Conservation (phyloP, 2,113 vertebrate species). For the Forbesichthys agassizii region DNA sequence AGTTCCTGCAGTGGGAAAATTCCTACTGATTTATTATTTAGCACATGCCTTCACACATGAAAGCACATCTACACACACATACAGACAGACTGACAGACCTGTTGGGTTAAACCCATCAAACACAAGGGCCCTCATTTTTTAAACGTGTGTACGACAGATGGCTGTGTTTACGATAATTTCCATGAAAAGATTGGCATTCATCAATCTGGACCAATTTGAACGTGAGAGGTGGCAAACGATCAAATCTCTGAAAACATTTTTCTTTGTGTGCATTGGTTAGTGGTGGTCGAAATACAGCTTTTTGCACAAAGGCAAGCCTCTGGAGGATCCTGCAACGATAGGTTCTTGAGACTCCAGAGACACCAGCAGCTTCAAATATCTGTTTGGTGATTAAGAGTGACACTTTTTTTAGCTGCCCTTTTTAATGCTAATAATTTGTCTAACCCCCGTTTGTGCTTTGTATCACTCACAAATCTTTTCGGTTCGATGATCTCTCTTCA, state of each 20-base stretch:
- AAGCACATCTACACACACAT: not conserved
- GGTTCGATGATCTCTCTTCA: slow-evolving; percentile 12
- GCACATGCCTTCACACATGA: not conserved
- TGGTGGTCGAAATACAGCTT: slow-evolving; percentile 14
- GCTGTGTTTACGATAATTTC: too few relatives aligned
- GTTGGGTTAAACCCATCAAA: too few relatives aligned
- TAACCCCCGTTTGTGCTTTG: slow-evolving; percentile 21
- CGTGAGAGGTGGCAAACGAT: too few relatives aligned
- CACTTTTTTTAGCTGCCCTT: slow-evolving; percentile 18
- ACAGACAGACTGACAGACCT: not conserved
- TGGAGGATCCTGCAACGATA: slow-evolving; percentile 11
- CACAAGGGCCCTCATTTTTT: too few relatives aligned
- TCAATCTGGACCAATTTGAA: too few relatives aligned
- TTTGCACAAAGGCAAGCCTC: slow-evolving; percentile 20
- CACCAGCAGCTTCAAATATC: slow-evolving; percentile 36
- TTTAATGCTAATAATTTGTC: slow-evolving; percentile 11
- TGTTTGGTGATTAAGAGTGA: slow-evolving; percentile 29
- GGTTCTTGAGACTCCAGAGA: slow-evolving; percentile 14
- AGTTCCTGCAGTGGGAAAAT: not conserved
- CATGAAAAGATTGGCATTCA: too few relatives aligned
- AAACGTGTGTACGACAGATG: too few relatives aligned
- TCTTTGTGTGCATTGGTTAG: slow-evolving; percentile 33
- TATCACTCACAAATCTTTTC: slow-evolving; percentile 11
- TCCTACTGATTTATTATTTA: slow-evolving; percentile 50
- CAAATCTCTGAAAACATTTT: slow-evolving; percentile 16